phyloP scores from a whole-genome alignment of 1,140 invertebrate genomes.

The Pinna nobilis region DNA sequence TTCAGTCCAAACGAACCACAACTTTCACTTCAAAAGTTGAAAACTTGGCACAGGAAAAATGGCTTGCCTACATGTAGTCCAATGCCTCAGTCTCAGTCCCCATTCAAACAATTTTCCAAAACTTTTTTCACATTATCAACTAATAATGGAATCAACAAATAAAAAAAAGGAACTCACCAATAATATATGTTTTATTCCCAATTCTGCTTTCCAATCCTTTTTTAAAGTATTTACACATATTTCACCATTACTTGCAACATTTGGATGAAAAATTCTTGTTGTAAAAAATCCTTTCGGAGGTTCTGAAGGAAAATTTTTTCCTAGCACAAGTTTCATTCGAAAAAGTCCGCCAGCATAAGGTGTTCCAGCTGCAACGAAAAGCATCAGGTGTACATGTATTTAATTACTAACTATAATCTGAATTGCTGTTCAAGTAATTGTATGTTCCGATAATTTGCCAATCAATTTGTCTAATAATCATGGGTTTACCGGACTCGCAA shows the following conservation, averaged over 20 bases:
- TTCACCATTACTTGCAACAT: slow-evolving; percentile 95
- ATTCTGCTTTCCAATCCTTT: slow-evolving; percentile 96
- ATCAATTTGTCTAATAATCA: no score
- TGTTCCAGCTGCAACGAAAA: slow-evolving; percentile 71
- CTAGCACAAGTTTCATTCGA: slow-evolving; percentile 91
- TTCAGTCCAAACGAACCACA: no score
- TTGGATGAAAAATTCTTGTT: slow-evolving; percentile 98
- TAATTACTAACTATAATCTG: not conserved
- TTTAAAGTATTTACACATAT: slow-evolving; percentile 98
- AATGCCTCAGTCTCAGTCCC: no score
- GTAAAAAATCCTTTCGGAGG: slow-evolving; percentile 97
- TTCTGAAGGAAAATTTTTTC: slow-evolving; percentile 93
- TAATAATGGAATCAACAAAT: not conserved
- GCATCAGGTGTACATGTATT: not conserved
- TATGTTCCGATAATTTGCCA: no score
- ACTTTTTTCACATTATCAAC: no score
- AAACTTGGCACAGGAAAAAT: no score
- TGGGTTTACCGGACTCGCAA: no score
- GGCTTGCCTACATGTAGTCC: no score
- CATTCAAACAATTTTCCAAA: no score
- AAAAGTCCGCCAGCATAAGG: slow-evolving; percentile 77
- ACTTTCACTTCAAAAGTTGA: no score
- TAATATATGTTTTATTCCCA: slow-evolving; percentile 96
- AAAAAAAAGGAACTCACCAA: slow-evolving; percentile 77
- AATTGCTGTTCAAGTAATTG: no score